Conservation (phyloP, 2,797 vertebrate species). For the Potorous gilbertii region DNA sequence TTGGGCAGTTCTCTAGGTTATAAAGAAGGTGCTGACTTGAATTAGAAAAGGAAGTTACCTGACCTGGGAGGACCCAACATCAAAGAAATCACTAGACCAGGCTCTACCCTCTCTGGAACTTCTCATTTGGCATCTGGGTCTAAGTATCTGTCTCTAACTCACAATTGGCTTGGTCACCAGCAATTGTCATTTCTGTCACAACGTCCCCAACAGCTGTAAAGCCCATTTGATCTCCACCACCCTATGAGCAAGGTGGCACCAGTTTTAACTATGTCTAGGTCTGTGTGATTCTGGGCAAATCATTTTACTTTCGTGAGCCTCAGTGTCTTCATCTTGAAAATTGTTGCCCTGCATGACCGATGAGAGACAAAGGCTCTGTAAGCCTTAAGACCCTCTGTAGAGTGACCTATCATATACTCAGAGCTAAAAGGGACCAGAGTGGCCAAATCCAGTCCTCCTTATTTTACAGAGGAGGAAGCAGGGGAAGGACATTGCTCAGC, state of each 20-base stretch:
- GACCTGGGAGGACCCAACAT: background rate
- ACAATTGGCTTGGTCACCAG: background rate
- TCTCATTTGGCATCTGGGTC: background rate
- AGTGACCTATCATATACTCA: background rate
- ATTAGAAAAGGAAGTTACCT: background rate
- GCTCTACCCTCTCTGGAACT: background rate
- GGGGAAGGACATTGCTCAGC: no score
- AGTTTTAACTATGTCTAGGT: no score
- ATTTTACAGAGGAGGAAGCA: background rate
- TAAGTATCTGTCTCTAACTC: background rate
- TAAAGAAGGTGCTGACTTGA: background rate
- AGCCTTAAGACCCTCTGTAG: background rate
- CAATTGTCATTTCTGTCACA: background rate
- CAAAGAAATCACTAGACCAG: background rate
- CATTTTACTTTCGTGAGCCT: background rate
- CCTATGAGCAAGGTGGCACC: background rate
- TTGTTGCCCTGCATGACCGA: background rate
- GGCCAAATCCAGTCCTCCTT: no score
- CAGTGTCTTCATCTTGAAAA: no score
- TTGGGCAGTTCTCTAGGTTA: background rate
- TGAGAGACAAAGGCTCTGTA: background rate
- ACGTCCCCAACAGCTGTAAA: background rate
- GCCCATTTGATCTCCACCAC: background rate
- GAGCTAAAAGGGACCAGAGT: background rate
- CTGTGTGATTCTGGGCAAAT: background rate